Evolutionary conservation across 2,113 vertebrate genomes (phyloP).

Genomic region (Circaetus cinerascens): DNA sequence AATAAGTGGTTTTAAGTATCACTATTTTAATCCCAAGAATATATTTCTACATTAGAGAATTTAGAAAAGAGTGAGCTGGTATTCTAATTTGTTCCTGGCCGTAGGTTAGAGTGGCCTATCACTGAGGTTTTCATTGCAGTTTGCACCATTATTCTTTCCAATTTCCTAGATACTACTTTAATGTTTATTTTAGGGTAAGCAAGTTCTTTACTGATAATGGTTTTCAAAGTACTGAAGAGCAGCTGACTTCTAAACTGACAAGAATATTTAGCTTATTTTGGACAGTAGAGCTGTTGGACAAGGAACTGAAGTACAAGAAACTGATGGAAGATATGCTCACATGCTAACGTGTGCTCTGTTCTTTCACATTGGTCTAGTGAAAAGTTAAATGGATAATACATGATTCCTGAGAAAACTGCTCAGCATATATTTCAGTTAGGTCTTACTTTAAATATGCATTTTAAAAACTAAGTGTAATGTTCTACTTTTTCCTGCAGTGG

Average conservation of each 20-base stretch:
- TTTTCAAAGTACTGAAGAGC: neutral
- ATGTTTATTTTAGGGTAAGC: neutral
- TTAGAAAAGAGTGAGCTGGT: neutral
- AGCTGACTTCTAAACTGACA: neutral
- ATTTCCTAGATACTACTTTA: neutral
- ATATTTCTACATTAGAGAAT: neutral
- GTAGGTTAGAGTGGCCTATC: neutral
- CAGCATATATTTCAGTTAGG: neutral
- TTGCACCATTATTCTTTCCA: neutral
- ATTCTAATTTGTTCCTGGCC: neutral
- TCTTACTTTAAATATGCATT: neutral
- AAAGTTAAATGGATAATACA: neutral
- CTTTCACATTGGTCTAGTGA: neutral
- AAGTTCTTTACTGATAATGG: neutral
- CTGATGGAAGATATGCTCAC: neutral
- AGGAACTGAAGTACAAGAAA: neutral
- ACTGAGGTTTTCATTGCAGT: neutral
- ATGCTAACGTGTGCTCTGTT: accelerated
- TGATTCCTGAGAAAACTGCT: neutral
- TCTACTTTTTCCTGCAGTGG: constrained; percentile 76
- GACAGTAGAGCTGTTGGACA: neutral
- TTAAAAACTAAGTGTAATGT: neutral
- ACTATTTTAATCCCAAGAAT: neutral
- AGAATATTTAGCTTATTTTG: neutral
- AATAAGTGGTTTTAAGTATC: neutral